These are phyloP conservation scores for Rhagium mordax DNA, from an alignment of 2,888 invertebrate genomes.

Conservation along the genomic window DNA sequence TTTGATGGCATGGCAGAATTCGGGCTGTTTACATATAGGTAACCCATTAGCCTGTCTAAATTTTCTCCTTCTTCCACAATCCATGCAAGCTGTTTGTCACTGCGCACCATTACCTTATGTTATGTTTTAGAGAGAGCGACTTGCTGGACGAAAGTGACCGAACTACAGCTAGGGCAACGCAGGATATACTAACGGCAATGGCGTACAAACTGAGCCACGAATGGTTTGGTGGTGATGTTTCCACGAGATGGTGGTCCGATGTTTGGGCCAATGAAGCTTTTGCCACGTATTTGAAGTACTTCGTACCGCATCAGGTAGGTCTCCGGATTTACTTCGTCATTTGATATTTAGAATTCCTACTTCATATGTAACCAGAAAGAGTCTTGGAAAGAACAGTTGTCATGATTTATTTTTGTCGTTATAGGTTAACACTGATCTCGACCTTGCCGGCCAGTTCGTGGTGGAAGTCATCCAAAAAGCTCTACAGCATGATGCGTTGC, in stretches of 20 bases:
- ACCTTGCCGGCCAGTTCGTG: too few species aligned
- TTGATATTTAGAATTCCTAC: too few species aligned
- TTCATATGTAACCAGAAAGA: too few species aligned
- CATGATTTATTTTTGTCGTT: too few species aligned
- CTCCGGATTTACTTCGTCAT: too few species aligned
- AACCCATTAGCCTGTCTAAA: neutral
- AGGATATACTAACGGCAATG: neutral
- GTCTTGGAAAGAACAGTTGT: too few species aligned
- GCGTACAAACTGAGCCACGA: neutral
- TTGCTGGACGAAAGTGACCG: neutral
- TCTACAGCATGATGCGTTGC: too few species aligned
- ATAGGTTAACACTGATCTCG: too few species aligned
- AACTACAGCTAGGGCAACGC: neutral
- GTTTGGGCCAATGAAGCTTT: slow-evolving; percentile 15
- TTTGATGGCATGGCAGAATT: slow-evolving; percentile 6
- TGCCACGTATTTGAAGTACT: neutral
- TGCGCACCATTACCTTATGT: too few species aligned
- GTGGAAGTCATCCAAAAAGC: too few species aligned
- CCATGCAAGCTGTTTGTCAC: too few species aligned
- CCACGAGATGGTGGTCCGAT: slow-evolving; percentile 5
- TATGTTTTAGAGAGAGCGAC: neutral
- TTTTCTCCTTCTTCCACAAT: too few species aligned
- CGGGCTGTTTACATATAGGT: slow-evolving; percentile 18
- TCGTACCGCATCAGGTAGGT: neutral
- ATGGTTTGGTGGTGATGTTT: neutral